A percentile compares a stretch with the other conserved stretches of the same genome.
Conservation (phyloP, 2,113 vertebrate genomes). For the Calonectris borealis region DNA sequence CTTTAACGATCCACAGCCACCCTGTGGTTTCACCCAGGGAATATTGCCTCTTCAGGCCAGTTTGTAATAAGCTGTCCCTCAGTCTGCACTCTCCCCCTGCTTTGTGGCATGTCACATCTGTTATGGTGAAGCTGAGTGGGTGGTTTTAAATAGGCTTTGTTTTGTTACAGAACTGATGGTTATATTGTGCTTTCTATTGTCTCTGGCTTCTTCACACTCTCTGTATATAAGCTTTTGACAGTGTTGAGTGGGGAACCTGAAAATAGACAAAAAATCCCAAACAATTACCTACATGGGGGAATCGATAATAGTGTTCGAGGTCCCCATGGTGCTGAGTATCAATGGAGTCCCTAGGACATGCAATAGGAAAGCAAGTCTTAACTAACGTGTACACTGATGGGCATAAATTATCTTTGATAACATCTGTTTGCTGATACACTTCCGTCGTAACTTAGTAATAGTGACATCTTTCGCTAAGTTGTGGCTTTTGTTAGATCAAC, state of each 20-base stretch:
- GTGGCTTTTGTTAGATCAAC: not conserved
- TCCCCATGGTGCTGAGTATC: not conserved
- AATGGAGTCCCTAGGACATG: not conserved
- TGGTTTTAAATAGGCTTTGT: constrained; percentile 68
- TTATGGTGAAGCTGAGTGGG: constrained; percentile 51
- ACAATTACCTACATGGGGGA: not conserved
- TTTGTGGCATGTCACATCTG: constrained; percentile 12
- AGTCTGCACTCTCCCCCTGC: not conserved
- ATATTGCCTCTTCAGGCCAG: constrained; percentile 72
- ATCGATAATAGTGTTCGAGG: not conserved
- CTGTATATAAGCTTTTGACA: not conserved
- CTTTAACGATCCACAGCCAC: constrained; percentile 58
- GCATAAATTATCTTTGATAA: not conserved
- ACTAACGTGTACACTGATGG: not conserved
- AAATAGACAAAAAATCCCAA: not conserved
- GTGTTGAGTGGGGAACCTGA: not conserved
- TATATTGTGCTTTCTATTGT: constrained; percentile 5
- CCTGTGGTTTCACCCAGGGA: constrained; percentile 65
- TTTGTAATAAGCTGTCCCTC: constrained; percentile 68
- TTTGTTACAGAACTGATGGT: constrained; percentile 1
- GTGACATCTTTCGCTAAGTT: not conserved
- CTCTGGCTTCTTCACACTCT: constrained; percentile 11
- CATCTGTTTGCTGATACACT: not conserved
- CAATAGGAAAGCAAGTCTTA: not conserved
- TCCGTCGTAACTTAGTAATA: not conserved